Evolutionary conservation across 2,797 vertebrate species (phyloP).

Genomic region (Manis crassicaudata): DNA sequence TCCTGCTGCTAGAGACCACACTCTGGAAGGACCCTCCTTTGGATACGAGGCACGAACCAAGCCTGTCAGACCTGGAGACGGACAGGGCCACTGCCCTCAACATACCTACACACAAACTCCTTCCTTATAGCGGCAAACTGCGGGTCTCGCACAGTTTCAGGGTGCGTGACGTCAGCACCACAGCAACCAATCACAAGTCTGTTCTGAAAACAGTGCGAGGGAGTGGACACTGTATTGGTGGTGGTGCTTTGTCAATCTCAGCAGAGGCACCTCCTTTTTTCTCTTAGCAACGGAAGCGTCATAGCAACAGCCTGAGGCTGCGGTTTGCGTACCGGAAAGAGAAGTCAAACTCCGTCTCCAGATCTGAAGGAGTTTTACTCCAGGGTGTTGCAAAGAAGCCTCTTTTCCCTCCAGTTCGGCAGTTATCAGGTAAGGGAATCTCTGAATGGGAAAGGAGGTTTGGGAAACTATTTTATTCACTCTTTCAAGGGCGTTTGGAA

Average conservation of each 20-base stretch:
- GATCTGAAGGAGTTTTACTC: neutral
- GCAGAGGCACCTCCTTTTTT: neutral
- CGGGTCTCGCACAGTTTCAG: accelerated
- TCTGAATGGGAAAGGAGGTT: neutral
- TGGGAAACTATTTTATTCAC: neutral
- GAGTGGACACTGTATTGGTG: constrained; percentile 15
- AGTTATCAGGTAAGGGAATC: constrained; percentile 67
- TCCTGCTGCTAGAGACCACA: neutral
- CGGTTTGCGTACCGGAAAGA: neutral
- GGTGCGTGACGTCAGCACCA: neutral
- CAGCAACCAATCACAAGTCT: constrained; percentile 61
- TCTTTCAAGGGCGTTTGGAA: neutral
- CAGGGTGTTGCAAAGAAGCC: neutral
- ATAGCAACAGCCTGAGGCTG: constrained; percentile 32
- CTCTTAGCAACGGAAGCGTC: constrained; percentile 71
- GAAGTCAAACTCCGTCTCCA: neutral
- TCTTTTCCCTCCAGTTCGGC: neutral
- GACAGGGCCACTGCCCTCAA: accelerated
- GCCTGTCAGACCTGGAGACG: neutral
- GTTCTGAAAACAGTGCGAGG: neutral
- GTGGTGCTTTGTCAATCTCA: constrained; percentile 15
- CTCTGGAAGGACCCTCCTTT: neutral
- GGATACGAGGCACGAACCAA: neutral
- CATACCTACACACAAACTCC: accelerated
- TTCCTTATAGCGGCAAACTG: accelerated